These are phyloP conservation scores for Tupaia chinensis DNA, from an alignment of 2,113 vertebrate genomes.

Conservation along the genomic window DNA sequence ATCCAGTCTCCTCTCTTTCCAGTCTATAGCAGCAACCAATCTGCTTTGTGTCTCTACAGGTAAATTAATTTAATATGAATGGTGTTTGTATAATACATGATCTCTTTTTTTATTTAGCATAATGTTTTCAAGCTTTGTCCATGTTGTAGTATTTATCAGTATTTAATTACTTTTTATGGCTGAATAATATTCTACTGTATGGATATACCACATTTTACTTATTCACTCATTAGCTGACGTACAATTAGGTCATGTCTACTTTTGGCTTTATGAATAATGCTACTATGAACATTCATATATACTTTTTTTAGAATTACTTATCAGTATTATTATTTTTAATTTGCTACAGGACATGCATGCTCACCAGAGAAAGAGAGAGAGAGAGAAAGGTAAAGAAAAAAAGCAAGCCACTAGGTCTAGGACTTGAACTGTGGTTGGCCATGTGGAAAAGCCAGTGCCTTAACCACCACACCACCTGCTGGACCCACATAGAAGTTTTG, in stretches of 20 bases:
- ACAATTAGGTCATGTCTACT: not conserved
- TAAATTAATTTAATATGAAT: not conserved
- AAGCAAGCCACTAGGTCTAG: too few species aligned
- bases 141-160: not conserved
- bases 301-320: too few species aligned
- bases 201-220: not conserved
- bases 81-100: not conserved
- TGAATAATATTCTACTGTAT: not conserved
- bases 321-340: too few species aligned
- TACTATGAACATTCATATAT: not conserved
- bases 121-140: not conserved
- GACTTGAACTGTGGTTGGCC: too few species aligned
- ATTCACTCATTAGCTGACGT: not conserved
- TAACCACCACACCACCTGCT: too few species aligned
- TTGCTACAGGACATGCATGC: too few species aligned
- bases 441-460: too few species aligned
- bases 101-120: not conserved
- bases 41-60: not conserved
- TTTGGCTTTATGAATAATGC: not conserved
- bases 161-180: not conserved
- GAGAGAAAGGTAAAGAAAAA: too few species aligned
- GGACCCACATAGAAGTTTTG: not conserved
- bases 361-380: too few species aligned
- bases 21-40: not conserved
- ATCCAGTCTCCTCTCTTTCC: not conserved